These are phyloP conservation scores for Synanthedon tipuliformis DNA, from an alignment of 2,888 invertebrate genomes.

Conservation along the genomic window DNA sequence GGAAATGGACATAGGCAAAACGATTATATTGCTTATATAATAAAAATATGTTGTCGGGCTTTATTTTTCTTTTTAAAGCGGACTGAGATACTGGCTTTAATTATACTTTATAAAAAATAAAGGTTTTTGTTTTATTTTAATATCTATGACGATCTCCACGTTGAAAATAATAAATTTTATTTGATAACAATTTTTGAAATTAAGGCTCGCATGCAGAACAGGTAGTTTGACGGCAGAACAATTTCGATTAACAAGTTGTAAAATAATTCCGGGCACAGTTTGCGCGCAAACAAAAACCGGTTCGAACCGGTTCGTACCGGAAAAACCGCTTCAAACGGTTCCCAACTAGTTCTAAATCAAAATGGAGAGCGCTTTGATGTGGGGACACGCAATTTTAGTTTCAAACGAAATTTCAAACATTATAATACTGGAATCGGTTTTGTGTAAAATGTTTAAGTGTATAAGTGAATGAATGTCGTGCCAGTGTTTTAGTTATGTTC, in stretches of 20 bases:
- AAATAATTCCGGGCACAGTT: background rate
- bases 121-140: too few species aligned
- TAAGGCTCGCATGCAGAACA: background rate
- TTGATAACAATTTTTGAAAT: too few species aligned
- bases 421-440: background rate
- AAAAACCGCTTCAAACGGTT: conserved; percentile 1
- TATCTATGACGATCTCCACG: too few species aligned
- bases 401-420: background rate
- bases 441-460: background rate
- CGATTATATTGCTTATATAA: too few species aligned
- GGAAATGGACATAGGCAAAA: too few species aligned
- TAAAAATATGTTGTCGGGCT: too few species aligned
- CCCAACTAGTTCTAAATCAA: conserved; percentile 2
- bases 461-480: background rate
- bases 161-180: too few species aligned
- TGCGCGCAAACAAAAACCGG: background rate
- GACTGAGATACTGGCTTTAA: too few species aligned
- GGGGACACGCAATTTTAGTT: conserved; percentile 1
- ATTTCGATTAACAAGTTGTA: background rate
- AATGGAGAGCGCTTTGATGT: conserved; percentile 1
- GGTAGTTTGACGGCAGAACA: background rate
- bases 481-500: too few species aligned
- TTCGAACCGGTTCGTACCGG: background rate
- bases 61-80: too few species aligned
- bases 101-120: too few species aligned